A percentile compares a stretch with the other conserved stretches of the same genome.
phyloP scores from a whole-genome alignment of 1,140 invertebrate species.

The Drosophila murphyi region DNA sequence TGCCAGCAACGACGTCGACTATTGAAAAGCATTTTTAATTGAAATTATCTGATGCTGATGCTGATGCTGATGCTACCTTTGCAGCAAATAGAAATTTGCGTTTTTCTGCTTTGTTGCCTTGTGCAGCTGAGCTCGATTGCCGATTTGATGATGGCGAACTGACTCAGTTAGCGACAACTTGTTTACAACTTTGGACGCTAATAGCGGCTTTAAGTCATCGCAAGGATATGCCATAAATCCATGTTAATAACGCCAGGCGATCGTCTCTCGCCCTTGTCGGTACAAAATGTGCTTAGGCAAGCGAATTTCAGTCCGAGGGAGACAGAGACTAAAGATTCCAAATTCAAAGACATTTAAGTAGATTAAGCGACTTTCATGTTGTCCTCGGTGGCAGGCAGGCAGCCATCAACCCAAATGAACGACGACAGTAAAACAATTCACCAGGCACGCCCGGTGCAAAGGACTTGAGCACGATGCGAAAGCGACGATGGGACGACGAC shows the following conservation, averaged over 20 bases:
- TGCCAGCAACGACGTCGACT: slow-evolving; percentile 55
- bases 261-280: slow-evolving; percentile 3
- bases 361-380: slow-evolving; percentile 82
- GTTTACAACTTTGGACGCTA: slow-evolving; percentile 73
- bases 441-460: slow-evolving; percentile 74
- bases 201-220: slow-evolving; percentile 68
- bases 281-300: slow-evolving; percentile 33
- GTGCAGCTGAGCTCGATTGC: slow-evolving; percentile 19
- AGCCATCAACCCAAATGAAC: slow-evolving; percentile 77
- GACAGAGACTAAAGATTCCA: slow-evolving; percentile 21
- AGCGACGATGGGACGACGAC: slow-evolving; percentile 20
- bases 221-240: slow-evolving; percentile 78
- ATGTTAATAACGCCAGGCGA: slow-evolving; percentile 69
- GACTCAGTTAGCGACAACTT: slow-evolving; percentile 37
- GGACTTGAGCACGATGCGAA: slow-evolving; percentile 60
- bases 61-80: slow-evolving; percentile 52
- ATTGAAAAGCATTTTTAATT: slow-evolving; percentile 80
- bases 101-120: slow-evolving; percentile 73
- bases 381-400: slow-evolving; percentile 33
- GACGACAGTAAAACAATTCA: slow-evolving; percentile 81
- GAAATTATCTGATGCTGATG: slow-evolving; percentile 65
- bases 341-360: slow-evolving; percentile 82
- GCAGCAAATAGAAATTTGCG: slow-evolving; percentile 47
- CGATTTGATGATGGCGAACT: slow-evolving; percentile 46
- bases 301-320: slow-evolving; percentile 12